These are phyloP conservation scores for Rhagoletis pomonella DNA, from an alignment of 1,140 invertebrate genomes.

Conservation along the genomic window DNA sequence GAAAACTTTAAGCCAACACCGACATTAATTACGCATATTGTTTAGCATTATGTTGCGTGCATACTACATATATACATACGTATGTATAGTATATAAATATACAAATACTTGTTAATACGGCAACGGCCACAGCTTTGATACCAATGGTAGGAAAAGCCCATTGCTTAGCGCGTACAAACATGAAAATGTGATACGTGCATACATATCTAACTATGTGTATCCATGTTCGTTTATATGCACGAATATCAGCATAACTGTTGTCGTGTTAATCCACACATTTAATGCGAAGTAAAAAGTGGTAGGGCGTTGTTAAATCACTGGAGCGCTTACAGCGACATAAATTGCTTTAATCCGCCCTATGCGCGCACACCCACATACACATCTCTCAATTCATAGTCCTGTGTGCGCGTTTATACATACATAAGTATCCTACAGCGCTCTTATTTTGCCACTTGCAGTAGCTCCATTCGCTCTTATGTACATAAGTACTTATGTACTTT, in stretches of 20 bases:
- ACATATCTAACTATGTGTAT: too few species aligned
- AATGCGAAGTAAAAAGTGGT: neutral
- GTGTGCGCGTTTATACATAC: neutral
- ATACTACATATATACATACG: neutral
- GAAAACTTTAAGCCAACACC: slow-evolving; percentile 31
- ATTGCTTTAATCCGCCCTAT: neutral
- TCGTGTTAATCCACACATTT: neutral
- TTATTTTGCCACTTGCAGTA: neutral
- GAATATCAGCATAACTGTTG: neutral
- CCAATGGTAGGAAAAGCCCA: too few species aligned
- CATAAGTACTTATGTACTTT: too few species aligned
- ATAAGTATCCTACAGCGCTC: neutral
- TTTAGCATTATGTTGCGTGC: neutral
- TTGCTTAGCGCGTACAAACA: too few species aligned
- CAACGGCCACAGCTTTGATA: too few species aligned
- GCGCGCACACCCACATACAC: neutral
- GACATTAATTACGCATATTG: slow-evolving; percentile 36
- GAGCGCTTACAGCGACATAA: neutral
- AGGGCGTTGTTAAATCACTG: slow-evolving; percentile 14
- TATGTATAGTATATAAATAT: neutral
- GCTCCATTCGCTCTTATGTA: too few species aligned
- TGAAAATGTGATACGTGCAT: too few species aligned
- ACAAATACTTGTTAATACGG: too few species aligned
- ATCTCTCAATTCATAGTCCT: neutral
- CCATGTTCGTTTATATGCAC: neutral